phyloP scores from a whole-genome alignment of 2,797 vertebrate genomes.

The Spatula clypeata region DNA sequence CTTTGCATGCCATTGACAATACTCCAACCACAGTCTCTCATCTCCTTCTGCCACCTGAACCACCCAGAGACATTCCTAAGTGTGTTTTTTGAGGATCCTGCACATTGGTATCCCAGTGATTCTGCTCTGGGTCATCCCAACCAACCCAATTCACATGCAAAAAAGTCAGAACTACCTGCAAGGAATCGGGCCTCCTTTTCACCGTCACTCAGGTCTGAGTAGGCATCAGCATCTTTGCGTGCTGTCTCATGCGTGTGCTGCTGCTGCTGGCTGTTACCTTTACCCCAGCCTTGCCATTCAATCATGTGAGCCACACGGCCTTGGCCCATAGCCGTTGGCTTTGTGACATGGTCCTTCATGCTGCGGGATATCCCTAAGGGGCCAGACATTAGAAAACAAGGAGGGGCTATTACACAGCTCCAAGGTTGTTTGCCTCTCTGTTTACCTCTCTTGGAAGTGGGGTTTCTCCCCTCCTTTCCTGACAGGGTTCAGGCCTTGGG shows the following conservation, averaged over 20 bases:
- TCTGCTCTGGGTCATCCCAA: background rate
- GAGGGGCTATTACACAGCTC: conserved; percentile 67
- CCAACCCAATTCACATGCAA: background rate
- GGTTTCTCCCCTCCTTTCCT: background rate
- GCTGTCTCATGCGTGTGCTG: conserved; percentile 86
- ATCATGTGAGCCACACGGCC: conserved; percentile 99
- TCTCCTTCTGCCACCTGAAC: background rate
- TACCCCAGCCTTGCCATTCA: conserved; percentile 98
- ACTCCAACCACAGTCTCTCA: background rate
- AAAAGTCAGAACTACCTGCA: conserved; percentile 86
- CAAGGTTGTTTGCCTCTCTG: background rate
- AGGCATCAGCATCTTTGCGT: conserved; percentile 93
- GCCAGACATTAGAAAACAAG: conserved; percentile 70
- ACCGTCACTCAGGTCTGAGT: conserved; percentile 97
- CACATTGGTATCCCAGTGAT: background rate
- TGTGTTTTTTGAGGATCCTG: background rate
- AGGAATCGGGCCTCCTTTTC: conserved; percentile 98
- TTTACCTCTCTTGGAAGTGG: background rate
- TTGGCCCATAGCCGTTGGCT: conserved; percentile 96
- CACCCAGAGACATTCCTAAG: background rate
- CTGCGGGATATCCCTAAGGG: conserved; percentile 91
- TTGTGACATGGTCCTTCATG: conserved; percentile 99
- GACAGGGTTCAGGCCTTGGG: background rate
- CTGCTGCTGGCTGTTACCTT: conserved; percentile 84
- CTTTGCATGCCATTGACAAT: background rate